Evolutionary conservation across 35 echinoderm and acorn worm species (phyloP).

Genomic region (Hemicentrotus pulcherrimus): DNA sequence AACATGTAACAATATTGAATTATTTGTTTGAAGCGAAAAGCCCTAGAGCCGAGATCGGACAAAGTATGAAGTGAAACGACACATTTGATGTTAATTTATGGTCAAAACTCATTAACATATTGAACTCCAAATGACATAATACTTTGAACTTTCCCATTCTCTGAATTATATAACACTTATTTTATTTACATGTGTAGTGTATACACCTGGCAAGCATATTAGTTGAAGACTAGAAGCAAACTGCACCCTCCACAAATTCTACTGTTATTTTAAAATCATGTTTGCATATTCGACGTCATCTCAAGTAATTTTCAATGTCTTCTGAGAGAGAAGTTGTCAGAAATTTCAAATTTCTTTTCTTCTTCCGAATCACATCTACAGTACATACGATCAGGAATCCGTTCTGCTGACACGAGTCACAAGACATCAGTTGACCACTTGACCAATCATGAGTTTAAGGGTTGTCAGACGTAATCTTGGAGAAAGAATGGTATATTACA

Average conservation of each 20-base stretch:
- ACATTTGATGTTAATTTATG: too few relatives aligned
- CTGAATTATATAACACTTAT: background rate
- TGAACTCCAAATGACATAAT: too few relatives aligned
- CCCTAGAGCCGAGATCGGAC: too few relatives aligned
- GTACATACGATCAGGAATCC: background rate
- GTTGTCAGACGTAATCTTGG: background rate
- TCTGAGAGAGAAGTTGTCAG: too few relatives aligned
- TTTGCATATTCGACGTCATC: background rate
- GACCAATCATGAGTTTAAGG: background rate
- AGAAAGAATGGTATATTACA: background rate
- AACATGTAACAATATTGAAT: too few relatives aligned
- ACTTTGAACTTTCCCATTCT: background rate
- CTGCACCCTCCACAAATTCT: background rate
- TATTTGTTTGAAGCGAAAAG: too few relatives aligned
- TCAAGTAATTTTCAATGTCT: background rate
- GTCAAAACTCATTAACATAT: too few relatives aligned
- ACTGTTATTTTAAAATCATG: background rate
- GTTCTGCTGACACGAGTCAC: background rate
- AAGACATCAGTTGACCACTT: background rate
- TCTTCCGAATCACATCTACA: background rate
- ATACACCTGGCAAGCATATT: background rate
- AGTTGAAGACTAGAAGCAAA: background rate
- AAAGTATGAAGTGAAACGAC: too few relatives aligned
- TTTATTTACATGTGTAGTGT: background rate
- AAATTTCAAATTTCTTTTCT: too few relatives aligned